These are phyloP conservation scores for Zaprionus bogoriensis DNA, from an alignment of 2,888 invertebrate species.

Conservation along the genomic window DNA sequence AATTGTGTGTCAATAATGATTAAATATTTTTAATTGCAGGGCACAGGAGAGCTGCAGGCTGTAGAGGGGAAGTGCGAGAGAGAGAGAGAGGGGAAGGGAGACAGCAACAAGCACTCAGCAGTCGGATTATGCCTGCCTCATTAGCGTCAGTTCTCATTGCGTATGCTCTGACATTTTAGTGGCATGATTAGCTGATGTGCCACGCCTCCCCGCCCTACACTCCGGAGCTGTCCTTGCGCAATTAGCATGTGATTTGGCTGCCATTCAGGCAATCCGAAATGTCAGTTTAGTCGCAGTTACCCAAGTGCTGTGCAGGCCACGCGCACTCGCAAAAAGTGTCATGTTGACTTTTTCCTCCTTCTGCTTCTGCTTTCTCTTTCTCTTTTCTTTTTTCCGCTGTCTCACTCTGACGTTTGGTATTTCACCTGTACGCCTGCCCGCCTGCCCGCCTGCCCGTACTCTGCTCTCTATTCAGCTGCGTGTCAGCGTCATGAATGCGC, in stretches of 20 bases:
- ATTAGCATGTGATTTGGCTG: conserved; percentile 69
- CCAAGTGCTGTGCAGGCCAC: conserved; percentile 31
- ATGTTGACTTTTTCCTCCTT: conserved; percentile 31
- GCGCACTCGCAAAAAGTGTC: conserved; percentile 44
- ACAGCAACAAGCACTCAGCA: background rate
- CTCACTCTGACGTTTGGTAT: conserved; percentile 26
- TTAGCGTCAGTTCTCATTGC: conserved; percentile 65
- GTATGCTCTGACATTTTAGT: conserved; percentile 56
- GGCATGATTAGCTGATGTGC: conserved; percentile 55
- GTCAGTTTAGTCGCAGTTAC: conserved; percentile 43
- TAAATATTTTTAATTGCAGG: conserved; percentile 63
- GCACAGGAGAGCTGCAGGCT: background rate
- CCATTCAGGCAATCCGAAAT: conserved; percentile 66
- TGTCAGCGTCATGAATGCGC: conserved; percentile 49
- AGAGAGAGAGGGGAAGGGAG: background rate
- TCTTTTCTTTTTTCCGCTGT: background rate
- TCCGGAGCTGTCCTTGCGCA: conserved; percentile 16
- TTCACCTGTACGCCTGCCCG: conserved; percentile 17
- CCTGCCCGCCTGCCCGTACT: background rate
- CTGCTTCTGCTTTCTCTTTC: background rate
- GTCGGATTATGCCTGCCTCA: conserved; percentile 58
- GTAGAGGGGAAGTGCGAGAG: background rate
- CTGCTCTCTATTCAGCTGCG: background rate
- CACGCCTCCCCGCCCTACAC: background rate
- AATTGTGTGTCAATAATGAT: conserved; percentile 63